Evolutionary conservation across 2,888 invertebrate genomes (phyloP), one percentile per base, ranked within the genome.

Genomic region (Leistus spinibarbis): DNA sequence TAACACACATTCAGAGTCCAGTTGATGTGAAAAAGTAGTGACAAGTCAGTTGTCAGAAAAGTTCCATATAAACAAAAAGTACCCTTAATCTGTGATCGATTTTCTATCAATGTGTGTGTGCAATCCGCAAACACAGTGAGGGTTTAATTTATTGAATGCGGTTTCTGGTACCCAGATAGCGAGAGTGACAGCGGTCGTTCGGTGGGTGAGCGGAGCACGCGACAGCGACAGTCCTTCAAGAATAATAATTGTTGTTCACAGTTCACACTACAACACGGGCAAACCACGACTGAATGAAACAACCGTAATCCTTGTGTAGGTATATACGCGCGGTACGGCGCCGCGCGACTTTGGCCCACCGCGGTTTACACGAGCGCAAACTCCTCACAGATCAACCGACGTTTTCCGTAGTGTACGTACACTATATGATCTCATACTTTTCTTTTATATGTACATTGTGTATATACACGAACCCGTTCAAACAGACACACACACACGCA

Each of bases 281-380:
- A 54, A 74, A 74, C 73, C 73, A 68, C 73, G 73, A 74, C 73
- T 74, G 73, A 74, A 62, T 68, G 60, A 62, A 64, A 74, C 67
- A n/a, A 62, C 62, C 62, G 73, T 74, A 74, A 74, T 74, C 73
- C 73, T 74, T 68, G 73, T 74, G 68, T 74, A 74, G 73, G 73
- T 68, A 74, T 67, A 74, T 57, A 66, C 73, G 53, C 40, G n/a
- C n/a, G n/a, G n/a, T n/a, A n/a, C n/a, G n/a, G n/a, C n/a, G n/a
- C n/a, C n/a, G n/a, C n/a, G 24, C 68, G 57, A 67, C 62, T 54
- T 60, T 53, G 73, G 16, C 64, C 24, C 20, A 64, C 24, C 67
- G 73, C 67, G 65, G 72, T 65, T 64, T 64, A 19, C 56, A 56
- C 56, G 65, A 27, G 71, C 65, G 65, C 65, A n/a, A 27, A 17